Conservation (phyloP, 2,113 vertebrate species). For the Dicrurus megarhynchus region DNA sequence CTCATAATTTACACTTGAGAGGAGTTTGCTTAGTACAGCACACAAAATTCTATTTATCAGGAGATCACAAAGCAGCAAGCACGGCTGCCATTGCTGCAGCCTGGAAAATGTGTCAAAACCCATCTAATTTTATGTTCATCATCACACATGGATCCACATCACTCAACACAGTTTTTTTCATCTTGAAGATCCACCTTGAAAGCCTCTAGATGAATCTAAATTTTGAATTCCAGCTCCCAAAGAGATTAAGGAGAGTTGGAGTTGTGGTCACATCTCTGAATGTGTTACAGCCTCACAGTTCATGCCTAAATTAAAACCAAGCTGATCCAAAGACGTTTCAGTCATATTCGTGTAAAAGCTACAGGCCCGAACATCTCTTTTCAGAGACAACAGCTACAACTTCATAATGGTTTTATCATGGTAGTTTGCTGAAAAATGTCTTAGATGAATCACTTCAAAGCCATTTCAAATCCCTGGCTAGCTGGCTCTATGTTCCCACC, state of each 20-base stretch:
- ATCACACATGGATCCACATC: background rate
- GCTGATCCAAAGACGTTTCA: background rate
- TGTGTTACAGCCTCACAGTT: background rate
- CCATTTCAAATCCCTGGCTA: background rate
- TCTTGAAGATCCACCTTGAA: background rate
- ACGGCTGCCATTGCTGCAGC: background rate
- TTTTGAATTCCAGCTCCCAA: background rate
- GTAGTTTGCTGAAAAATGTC: background rate
- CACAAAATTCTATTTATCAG: background rate
- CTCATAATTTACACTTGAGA: background rate
- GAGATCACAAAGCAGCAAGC: background rate
- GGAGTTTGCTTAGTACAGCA: background rate
- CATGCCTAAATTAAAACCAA: background rate
- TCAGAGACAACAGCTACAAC: background rate
- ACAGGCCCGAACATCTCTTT: background rate
- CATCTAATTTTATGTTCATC: background rate
- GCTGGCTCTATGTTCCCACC: background rate
- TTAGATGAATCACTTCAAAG: background rate
- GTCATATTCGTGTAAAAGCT: background rate
- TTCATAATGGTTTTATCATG: background rate
- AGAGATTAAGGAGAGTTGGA: background rate
- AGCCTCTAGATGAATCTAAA: background rate
- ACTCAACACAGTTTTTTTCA: background rate
- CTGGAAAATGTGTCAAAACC: background rate
- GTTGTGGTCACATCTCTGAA: background rate